Conservation (phyloP, 2,113 vertebrate species). For the human region GRCh38 chr13:37503001-37503500, state of each 20-base stretch:
- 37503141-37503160: no score
- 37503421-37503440: not conserved
- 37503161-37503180: no score
- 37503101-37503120: no score
- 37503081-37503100: no score
- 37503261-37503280: not conserved
- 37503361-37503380: not conserved
- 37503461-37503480: not conserved
- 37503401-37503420: not conserved
- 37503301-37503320: not conserved
- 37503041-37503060: no score
- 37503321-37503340: not conserved
- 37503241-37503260: not conserved
- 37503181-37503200: no score
- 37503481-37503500: not conserved
- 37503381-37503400: not conserved
- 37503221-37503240: not conserved
- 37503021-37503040: no score
- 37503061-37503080: no score
- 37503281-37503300: not conserved
- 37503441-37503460: not conserved
- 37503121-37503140: no score
- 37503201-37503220: no score
- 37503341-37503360: not conserved
- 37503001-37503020: no score